Conservation (phyloP, 2,888 invertebrate species). For the Sicus ferrugineus region DNA sequence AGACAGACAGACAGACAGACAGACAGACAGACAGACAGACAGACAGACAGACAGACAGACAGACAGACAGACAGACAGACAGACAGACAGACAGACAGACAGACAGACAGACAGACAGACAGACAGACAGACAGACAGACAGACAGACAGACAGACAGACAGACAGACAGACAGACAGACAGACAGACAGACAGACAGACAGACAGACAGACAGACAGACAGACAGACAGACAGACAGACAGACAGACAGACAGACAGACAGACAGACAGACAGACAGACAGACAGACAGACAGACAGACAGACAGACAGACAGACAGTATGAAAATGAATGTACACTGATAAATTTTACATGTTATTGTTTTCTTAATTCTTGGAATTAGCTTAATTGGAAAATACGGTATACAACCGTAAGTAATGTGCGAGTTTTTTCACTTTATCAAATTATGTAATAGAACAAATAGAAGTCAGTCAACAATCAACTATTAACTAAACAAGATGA, state of each 20-base stretch:
- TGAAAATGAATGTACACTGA: too few relatives aligned
- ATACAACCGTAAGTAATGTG: too few relatives aligned
- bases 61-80: conserved; percentile 17
- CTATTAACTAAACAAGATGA: too few relatives aligned
- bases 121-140: conserved; percentile 17
- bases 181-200: conserved; percentile 17
- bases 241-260: conserved; percentile 17
- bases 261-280: conserved; percentile 17
- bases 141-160: conserved; percentile 17
- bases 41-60: conserved; percentile 17
- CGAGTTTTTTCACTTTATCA: too few relatives aligned
- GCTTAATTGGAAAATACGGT: too few relatives aligned
- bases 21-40: conserved; percentile 17
- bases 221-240: conserved; percentile 17
- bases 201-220: conserved; percentile 17
- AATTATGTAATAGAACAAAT: too few relatives aligned
- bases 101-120: conserved; percentile 17
- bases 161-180: conserved; percentile 17
- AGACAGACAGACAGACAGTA: too few relatives aligned
- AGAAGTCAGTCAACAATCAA: too few relatives aligned
- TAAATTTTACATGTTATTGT: too few relatives aligned
- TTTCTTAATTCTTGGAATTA: too few relatives aligned
- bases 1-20: conserved; percentile 17
- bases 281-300: conserved; percentile 17
- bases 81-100: conserved; percentile 17